Evolutionary conservation across 2,797 vertebrate species (phyloP), one percentile per base, ranked within the genome.

Genomic region (Euthynnus affinis): DNA sequence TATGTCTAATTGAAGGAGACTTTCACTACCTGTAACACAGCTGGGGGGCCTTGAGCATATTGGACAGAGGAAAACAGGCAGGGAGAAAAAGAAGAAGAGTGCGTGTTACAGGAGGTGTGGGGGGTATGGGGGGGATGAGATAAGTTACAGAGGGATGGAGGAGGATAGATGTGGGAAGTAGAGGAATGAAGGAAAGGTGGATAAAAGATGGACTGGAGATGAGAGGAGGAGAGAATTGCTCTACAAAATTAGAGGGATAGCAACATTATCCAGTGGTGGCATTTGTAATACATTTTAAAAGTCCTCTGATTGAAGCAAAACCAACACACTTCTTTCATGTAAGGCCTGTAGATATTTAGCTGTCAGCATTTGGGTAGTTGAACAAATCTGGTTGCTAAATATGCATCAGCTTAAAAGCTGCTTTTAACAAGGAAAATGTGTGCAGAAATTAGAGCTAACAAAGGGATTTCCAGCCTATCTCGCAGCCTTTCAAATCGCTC

Each of bases 1-100:
- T 97, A 96, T 95, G 97, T 96, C 97, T 99, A 99, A 99, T 99
- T 99, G 97, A 96, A 98, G 97, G 96, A 97, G 97, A 98, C 97
- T 97, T 96, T 94, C 95, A 96, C 96, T 98, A 98, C 97, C 98
- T 98, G 98, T 98, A 95, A 97, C 96, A 96, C 96, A 88, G 96
- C 96, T 95, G 96, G 96, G 96, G 96, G 95, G 96, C 94, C 90
- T 80, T 88, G 77, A 91, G 90, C 92, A 92, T 93, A 93, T 93
- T 93, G 93, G 90, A 94, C 84, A 70, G 83, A 87, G 89, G 87
- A 85, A 89, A 86, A 86, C 75, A 84, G 86, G 60, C 81, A 74
- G 83, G 27, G 63, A 74, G 80, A 67, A 78, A 48, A 78, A 86
- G 81, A 87, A 75, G 61, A 69, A 69, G 86, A 29, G 81, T 80